These are phyloP conservation scores for Scartelaos histophorus DNA, from an alignment of 2,113 vertebrate genomes.

Conservation along the genomic window DNA sequence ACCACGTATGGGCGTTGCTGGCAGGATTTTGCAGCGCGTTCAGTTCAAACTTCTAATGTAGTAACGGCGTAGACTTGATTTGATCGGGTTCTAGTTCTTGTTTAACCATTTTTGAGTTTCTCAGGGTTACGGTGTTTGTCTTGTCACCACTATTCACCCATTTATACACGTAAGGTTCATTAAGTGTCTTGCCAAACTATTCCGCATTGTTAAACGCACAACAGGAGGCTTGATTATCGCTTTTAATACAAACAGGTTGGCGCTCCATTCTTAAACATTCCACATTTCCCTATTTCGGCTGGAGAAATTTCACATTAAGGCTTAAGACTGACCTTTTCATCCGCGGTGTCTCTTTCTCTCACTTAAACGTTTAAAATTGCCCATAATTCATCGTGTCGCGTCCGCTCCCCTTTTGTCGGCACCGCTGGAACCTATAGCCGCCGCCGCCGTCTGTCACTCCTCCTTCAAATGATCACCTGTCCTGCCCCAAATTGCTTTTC, in stretches of 20 bases:
- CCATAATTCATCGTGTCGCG: constrained; percentile 45
- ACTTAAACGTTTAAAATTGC: constrained; percentile 70
- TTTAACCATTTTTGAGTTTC: no score
- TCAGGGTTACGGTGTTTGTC: no score
- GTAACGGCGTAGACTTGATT: no score
- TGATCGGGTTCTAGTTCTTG: no score
- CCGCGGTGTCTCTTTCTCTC: constrained; percentile 17
- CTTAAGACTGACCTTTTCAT: neutral
- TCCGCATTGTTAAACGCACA: no score
- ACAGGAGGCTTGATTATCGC: no score
- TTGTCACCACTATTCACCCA: neutral
- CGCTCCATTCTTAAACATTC: no score
- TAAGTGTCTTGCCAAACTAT: no score
- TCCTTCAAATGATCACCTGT: constrained; percentile 77
- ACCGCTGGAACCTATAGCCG: constrained; percentile 59
- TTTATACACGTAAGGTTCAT: no score
- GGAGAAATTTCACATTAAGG: neutral
- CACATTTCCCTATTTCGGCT: neutral
- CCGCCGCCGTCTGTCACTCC: constrained; percentile 68
- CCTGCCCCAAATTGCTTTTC: constrained; percentile 64
- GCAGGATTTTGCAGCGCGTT: neutral
- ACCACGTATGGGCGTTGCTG: neutral
- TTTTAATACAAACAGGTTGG: no score
- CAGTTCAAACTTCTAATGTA: no score
- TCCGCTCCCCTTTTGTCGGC: constrained; percentile 48